A percentile compares a stretch with the other conserved stretches of the same genome.
phyloP scores from a whole-genome alignment of 2,797 vertebrate species.

The Alectoris magna region DNA sequence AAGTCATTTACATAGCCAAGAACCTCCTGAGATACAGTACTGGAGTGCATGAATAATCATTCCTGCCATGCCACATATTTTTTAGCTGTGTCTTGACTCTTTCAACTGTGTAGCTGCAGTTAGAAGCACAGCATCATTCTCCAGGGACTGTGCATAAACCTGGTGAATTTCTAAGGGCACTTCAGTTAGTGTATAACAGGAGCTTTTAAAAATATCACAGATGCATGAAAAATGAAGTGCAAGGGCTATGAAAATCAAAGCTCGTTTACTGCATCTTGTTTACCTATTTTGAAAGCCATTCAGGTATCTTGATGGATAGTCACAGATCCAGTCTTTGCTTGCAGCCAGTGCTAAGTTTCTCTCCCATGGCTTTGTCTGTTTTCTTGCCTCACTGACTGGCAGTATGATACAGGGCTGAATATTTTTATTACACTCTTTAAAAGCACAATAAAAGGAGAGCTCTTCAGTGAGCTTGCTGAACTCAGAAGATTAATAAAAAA shows the following conservation, averaged over 20 bases:
- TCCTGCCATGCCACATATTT: neutral
- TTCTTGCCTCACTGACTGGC: slow-evolving; percentile 22
- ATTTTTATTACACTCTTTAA: slow-evolving; percentile 45
- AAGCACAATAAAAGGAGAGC: neutral
- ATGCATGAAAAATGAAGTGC: neutral
- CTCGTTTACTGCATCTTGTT: neutral
- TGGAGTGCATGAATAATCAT: slow-evolving; percentile 23
- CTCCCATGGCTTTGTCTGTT: neutral
- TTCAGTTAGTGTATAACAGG: neutral
- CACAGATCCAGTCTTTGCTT: neutral
- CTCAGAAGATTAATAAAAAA: neutral
- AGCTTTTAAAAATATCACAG: slow-evolving; percentile 38
- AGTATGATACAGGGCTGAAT: slow-evolving; percentile 5
- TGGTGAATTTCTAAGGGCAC: slow-evolving; percentile 31
- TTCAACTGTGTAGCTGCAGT: neutral
- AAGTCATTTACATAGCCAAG: slow-evolving; percentile 24
- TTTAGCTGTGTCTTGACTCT: slow-evolving; percentile 28
- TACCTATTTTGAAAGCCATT: neutral
- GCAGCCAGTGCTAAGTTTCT: neutral
- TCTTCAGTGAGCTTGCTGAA: neutral
- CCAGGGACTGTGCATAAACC: neutral
- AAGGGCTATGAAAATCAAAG: slow-evolving; percentile 6
- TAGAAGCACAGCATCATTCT: slow-evolving; percentile 7
- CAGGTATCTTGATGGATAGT: neutral
- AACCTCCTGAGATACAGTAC: slow-evolving; percentile 17